Base-by-base conservation (phyloP, 2,888 invertebrate genomes). In the Brachypterus glaber region DNA sequence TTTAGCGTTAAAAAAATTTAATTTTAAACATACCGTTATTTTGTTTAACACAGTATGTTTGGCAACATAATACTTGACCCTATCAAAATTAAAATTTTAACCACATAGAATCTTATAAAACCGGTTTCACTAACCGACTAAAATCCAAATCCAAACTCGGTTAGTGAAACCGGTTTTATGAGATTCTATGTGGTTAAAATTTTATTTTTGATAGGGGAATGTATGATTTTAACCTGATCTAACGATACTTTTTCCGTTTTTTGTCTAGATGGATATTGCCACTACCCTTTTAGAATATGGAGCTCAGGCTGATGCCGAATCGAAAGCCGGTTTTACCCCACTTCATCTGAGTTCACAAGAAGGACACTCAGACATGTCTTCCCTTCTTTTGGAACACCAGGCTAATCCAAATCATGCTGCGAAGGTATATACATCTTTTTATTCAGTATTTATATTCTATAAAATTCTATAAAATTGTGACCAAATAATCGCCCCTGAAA, bases 241-340 rank as follows among this genome's bases (percentile, higher is more conserved):
- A n/a, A n/a, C n/a, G n/a, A n/a, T n/a, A n/a, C n/a, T n/a, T n/a
- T n/a, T n/a, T n/a, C n/a, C n/a, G n/a, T n/a, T n/a, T n/a, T n/a
- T 37, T 26, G 41, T 50, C 35, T 48, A 83, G 73, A 88, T 95
- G 73, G 95, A 96, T 55, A 92, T 95, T 54, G 95, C 93, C 9
- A 89, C 89, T 45, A 86, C 90, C 25, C 73, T 98, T 37, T 69
- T 98, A 48, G 91, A 95, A 68, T 91, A 89, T 63, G 87, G 89
- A 49, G 92, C 93, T 13, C 83, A 90, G 55, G 82, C 91, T 1
- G 82, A 89, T 55, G 88, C 92, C 2, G 92, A 93, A 64, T 93
- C 91, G 1, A 89, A 89, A 64, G 89, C 93, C 17, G 96, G 96
- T 1, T 97, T 96, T 68, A 89, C 91, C 3, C 91, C 95, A n/a